phyloP scores from a whole-genome alignment of 2,888 invertebrate genomes.

The Cephus runcator region DNA sequence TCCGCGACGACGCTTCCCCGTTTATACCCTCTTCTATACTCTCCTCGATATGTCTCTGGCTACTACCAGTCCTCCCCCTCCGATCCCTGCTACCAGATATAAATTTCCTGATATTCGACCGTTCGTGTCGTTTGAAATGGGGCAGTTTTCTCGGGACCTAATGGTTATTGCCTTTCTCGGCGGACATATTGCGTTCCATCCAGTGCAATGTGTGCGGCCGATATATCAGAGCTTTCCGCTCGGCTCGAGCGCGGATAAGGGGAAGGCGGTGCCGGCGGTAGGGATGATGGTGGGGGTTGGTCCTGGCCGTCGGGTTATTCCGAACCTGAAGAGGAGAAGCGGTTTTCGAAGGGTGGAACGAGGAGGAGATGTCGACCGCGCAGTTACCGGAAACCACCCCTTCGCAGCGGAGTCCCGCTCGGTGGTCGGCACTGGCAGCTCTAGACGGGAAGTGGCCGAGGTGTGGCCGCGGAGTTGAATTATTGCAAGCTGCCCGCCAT shows the following conservation, averaged over 20 bases:
- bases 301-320: not conserved
- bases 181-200: conserved; percentile 73
- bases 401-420: conserved; percentile 43
- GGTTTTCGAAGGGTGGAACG: conserved; percentile 6
- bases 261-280: conserved; percentile 22
- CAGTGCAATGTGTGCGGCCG: conserved; percentile 71
- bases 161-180: conserved; percentile 73
- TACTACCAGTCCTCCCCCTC: conserved; percentile 9
- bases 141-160: conserved; percentile 72
- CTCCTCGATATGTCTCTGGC: conserved; percentile 40
- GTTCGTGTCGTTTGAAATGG: conserved; percentile 72
- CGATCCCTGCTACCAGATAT: conserved; percentile 61
- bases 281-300: conserved; percentile 22
- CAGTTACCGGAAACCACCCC: conserved; percentile 56
- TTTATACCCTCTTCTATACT: conserved; percentile 43
- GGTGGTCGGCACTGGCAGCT: conserved; percentile 47
- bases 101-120: conserved; percentile 72
- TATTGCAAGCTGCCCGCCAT: conserved; percentile 63
- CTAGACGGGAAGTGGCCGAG: conserved; percentile 62
- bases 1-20: conserved; percentile 16
- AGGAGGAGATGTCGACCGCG: conserved; percentile 45
- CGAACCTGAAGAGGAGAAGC: not conserved
- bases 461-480: conserved; percentile 63
- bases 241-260: conserved; percentile 25
- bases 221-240: conserved; percentile 67